Conservation (phyloP, 1,140 invertebrate species). For the Helicoverpa zea region DNA sequence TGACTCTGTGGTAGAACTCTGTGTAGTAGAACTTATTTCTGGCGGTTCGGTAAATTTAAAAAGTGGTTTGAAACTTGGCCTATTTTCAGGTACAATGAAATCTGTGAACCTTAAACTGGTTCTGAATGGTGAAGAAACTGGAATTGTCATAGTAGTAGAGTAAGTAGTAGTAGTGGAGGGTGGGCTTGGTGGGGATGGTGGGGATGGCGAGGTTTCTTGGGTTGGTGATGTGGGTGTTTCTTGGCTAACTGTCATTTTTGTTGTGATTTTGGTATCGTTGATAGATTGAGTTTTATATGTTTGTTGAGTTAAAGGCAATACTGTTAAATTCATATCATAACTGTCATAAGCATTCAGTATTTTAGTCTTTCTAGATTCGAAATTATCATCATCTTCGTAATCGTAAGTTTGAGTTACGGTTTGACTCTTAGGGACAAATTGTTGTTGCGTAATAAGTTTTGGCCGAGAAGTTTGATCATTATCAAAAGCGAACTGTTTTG, state of each 20-base stretch:
- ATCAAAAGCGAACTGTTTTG: slow-evolving; percentile 45
- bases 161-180: not conserved
- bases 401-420: slow-evolving; percentile 68
- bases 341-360: slow-evolving; percentile 9
- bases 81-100: slow-evolving; percentile 59
- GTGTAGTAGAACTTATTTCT: slow-evolving; percentile 48
- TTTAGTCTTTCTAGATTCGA: slow-evolving; percentile 66
- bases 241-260: slow-evolving; percentile 19
- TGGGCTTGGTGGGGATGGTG: not conserved
- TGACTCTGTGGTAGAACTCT: slow-evolving; percentile 57
- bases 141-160: not conserved
- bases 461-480: slow-evolving; percentile 41
- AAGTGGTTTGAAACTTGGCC: slow-evolving; percentile 68
- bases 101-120: slow-evolving; percentile 56
- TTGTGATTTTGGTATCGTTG: slow-evolving; percentile 14
- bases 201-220: too few relatives aligned
- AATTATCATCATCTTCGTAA: slow-evolving; percentile 66
- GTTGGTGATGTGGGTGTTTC: not conserved
- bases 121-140: slow-evolving; percentile 4
- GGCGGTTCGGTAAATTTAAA: slow-evolving; percentile 53
- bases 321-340: slow-evolving; percentile 29
- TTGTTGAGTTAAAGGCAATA: slow-evolving; percentile 28
- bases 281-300: not conserved
- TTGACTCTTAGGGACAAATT: slow-evolving; percentile 69
- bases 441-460: slow-evolving; percentile 54